These are phyloP conservation scores for Endomychus coccineus DNA, from an alignment of 2,888 invertebrate genomes.

Conservation along the genomic window DNA sequence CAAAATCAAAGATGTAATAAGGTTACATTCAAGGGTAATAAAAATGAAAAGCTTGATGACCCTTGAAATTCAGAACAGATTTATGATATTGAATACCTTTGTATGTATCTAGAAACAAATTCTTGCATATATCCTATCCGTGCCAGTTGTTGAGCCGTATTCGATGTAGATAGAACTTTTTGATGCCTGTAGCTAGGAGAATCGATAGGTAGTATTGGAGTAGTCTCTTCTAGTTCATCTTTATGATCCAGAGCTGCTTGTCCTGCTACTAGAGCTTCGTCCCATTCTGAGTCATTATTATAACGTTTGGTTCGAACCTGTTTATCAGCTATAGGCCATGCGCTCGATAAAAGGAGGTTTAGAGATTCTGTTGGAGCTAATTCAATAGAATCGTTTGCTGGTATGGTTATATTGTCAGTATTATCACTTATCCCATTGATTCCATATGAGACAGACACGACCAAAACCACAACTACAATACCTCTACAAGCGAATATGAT, in stretches of 20 bases:
- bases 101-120: conserved; percentile 53
- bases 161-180: conserved; percentile 57
- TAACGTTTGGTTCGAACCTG: conserved; percentile 12
- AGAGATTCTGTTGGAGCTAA: conserved; percentile 16
- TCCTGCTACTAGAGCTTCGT: conserved; percentile 30
- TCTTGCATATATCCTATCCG: conserved; percentile 61
- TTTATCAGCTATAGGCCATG: conserved; percentile 26
- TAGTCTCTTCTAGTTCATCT: conserved; percentile 48
- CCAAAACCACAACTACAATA: background rate
- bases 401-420: too few relatives aligned
- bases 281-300: conserved; percentile 19
- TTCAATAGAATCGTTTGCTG: conserved; percentile 16
- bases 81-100: conserved; percentile 11
- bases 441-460: conserved; percentile 3
- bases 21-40: too few relatives aligned
- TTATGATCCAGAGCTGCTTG: conserved; percentile 51
- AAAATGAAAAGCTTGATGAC: too few relatives aligned
- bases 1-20: too few relatives aligned
- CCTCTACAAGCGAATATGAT: conserved; percentile 1
- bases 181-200: conserved; percentile 66
- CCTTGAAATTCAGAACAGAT: too few relatives aligned
- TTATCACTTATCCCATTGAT: conserved; percentile 16
- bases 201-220: conserved; percentile 46
- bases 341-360: conserved; percentile 20
- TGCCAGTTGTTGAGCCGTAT: conserved; percentile 55